phyloP scores from a whole-genome alignment of 2,797 vertebrate genomes.

The Clamator glandarius region DNA sequence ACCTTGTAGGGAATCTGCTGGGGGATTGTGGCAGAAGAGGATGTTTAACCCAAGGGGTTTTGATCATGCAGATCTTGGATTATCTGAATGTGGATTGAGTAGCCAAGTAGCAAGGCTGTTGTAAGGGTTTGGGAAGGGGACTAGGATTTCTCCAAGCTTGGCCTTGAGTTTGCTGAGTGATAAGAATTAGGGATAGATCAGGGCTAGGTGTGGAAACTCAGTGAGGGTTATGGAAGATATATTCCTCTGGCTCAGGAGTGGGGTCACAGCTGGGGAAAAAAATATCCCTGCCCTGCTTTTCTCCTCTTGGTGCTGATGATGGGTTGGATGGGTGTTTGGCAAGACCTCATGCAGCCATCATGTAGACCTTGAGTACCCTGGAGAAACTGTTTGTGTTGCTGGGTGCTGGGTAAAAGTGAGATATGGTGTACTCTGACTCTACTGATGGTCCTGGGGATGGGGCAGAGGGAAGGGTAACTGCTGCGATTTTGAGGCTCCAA shows the following conservation, averaged over 20 bases:
- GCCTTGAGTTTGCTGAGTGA: not conserved
- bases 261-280: not conserved
- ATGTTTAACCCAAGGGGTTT: not conserved
- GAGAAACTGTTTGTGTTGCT: not conserved
- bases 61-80: not conserved
- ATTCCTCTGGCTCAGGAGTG: not conserved
- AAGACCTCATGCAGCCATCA: not conserved
- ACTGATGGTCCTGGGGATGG: not conserved
- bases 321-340: not conserved
- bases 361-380: not conserved
- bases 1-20: not conserved
- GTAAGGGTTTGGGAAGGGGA: not conserved
- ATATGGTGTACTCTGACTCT: fast-evolving
- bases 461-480: not conserved
- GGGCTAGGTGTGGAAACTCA: not conserved
- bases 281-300: not conserved
- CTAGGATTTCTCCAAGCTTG: not conserved
- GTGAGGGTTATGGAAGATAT: not conserved
- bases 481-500: not conserved
- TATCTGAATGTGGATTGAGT: not conserved
- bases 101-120: not conserved
- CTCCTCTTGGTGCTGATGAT: not conserved
- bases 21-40: not conserved
- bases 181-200: not conserved
- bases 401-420: not conserved